Base-by-base conservation (phyloP, 2,888 invertebrate species). In the Brachyptera risi region DNA sequence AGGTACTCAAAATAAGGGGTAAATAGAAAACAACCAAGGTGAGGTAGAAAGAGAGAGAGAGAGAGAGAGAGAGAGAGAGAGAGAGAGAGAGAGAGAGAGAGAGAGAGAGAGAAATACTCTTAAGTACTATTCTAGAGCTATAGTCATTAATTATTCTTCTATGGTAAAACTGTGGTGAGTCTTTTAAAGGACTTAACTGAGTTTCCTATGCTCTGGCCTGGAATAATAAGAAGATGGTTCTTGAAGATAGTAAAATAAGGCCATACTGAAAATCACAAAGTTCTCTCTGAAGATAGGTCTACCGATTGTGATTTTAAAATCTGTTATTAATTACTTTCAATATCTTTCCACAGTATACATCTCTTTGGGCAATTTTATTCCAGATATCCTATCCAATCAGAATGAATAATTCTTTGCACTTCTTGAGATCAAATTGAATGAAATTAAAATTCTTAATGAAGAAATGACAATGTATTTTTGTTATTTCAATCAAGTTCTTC, bases 61-160 rank as follows among this genome's bases (percentile, higher is more conserved):
- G 21, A 42, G 7, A 42, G 21, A 42, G 21, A 42, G 21, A 42
- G 42, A 42, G 42, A n/a, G n/a, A n/a, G n/a, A n/a, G 17, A 17
- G 21, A 17, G 17, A 17, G 21, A 17, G 42, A 42, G 42, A 17
- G 42, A 31, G 42, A 2, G 21, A 42, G 7, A 42, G 21, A 42
- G 21, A 42, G 21, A 42, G 42, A 42, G 42, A n/a, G n/a, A n/a
- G n/a, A n/a, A n/a, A n/a, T n/a, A n/a, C 17, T 21, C 42, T 42
- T 42, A 42, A 42, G 42, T 42, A 19, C 42, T 19, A 21, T 42
- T n/a, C n/a, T n/a, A n/a, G n/a, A n/a, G n/a, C n/a, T n/a, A n/a
- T n/a, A n/a, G n/a, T 17, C 50, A 51, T 51, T 51, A 51, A 51
- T 51, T 51, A 26, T 51, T 51, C 50, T 51, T 51, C 26, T 26